Evolutionary conservation across 2,888 invertebrate species (phyloP), one percentile per base, ranked within the genome.

Genomic region (Dioctria linearis): DNA sequence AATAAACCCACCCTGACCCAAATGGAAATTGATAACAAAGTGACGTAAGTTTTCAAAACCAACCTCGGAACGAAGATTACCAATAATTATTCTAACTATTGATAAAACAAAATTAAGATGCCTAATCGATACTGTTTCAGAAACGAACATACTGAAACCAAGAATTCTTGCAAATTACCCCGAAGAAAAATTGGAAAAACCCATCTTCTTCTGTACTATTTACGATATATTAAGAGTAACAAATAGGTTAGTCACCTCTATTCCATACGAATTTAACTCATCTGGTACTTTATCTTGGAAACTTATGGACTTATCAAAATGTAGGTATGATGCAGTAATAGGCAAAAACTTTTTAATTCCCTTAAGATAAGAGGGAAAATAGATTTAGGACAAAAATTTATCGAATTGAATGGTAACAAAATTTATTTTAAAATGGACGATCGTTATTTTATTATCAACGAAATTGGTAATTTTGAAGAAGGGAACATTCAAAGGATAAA

Each of bases 361-460:
- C 5, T n/a, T 66, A 11, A 66, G 42, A 42, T 39, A 11, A 66
- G 42, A 42, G 42, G 43, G n/a, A 66, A 66, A 3, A 66, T 66
- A 5, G 43, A 66, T 66, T 40, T 25, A 25, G 25, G 25, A 25
- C 25, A 25, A 25, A 25, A 25, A 25, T 25, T 25, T 25, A 25
- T 25, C 3, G n/a, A 66, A 43, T 3, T 66, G 6, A 42, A n/a
- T 4, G 9, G 13, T 40, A 66, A 66, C 40, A 66, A 42, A 66
- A 42, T 66, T 66, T 4, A 42, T 66, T 66, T 66, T 42, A 11
- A 8, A 66, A 66, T 13, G 3, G n/a, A 66, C 43, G 66, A 40
- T n/a, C 43, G 42, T 66, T 40, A 40, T 40, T 65, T 40, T 1
- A 65, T 65, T n/a, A 11, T 65, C 3, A 65, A 65, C 8, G 65